Conservation (phyloP, 2,888 invertebrate species). For the Drosophila paranaensis region DNA sequence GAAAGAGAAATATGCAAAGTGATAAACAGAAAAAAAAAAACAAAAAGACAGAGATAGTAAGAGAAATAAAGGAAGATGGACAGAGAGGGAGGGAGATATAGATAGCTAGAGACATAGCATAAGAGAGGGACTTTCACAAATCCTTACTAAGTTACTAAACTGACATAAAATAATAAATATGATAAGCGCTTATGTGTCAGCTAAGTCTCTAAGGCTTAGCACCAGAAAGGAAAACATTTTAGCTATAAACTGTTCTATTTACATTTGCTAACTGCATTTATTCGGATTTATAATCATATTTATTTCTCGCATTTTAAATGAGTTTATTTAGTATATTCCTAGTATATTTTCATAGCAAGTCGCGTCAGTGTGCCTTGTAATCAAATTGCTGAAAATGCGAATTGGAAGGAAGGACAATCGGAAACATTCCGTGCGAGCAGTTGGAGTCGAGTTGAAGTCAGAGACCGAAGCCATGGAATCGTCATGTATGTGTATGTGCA, state of each 20-base stretch:
- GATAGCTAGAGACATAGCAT: no score
- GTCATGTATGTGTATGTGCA: slow-evolving; percentile 58
- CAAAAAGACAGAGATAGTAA: not conserved
- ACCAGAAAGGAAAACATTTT: not conserved
- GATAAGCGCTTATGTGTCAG: no score
- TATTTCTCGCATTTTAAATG: not conserved
- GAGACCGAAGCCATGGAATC: slow-evolving; percentile 49
- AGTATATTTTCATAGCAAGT: not conserved
- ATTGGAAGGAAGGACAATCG: slow-evolving; percentile 55
- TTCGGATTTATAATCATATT: not conserved
- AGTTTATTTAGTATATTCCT: not conserved
- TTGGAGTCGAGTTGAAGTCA: slow-evolving; percentile 43
- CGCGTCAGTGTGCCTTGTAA: slow-evolving; percentile 61
- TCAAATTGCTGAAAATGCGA: slow-evolving; percentile 74
- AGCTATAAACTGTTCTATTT: not conserved
- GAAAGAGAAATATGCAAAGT: not conserved
- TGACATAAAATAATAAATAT: no score
- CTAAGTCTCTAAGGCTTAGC: not conserved
- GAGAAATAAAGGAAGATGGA: no score
- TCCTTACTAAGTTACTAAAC: no score
- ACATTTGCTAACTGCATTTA: not conserved
- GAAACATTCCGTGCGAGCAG: slow-evolving; percentile 47
- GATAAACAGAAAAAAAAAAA: not conserved
- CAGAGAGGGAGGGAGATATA: not conserved
- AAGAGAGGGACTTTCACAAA: no score